Evolutionary conservation across 2,888 invertebrate genomes (phyloP).

Genomic region (Gymnoscelis rufifasciata): DNA sequence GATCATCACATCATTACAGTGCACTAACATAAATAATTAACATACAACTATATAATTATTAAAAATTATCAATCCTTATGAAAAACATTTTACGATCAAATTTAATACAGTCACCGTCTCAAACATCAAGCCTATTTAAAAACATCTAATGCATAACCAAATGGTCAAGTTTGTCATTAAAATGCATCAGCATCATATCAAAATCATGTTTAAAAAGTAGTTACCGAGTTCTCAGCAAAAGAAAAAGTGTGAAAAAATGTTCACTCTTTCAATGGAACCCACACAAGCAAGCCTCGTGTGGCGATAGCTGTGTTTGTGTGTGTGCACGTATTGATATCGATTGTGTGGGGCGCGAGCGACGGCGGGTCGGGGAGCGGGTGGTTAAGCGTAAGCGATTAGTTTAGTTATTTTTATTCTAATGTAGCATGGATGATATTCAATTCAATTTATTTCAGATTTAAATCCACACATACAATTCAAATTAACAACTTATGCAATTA

Average conservation of each 20-base stretch:
- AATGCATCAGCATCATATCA: background rate
- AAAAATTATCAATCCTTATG: too few species aligned
- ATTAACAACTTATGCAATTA: too few species aligned
- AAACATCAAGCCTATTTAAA: too few species aligned
- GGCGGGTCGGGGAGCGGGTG: constrained; percentile 26
- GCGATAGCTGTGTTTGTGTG: constrained; percentile 26
- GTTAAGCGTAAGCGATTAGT: constrained; percentile 13
- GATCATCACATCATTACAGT: too few species aligned
- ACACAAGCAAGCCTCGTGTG: constrained; percentile 30
- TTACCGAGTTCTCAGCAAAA: constrained; percentile 25
- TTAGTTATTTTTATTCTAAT: background rate
- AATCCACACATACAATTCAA: too few species aligned
- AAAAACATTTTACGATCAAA: too few species aligned
- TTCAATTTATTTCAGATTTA: too few species aligned
- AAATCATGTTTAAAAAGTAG: constrained; percentile 8
- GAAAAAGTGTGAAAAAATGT: constrained; percentile 44
- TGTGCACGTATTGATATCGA: constrained; percentile 44
- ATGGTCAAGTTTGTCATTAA: background rate
- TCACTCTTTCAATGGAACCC: constrained; percentile 34
- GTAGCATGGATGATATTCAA: too few species aligned
- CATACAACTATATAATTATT: too few species aligned
- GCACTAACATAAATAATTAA: too few species aligned
- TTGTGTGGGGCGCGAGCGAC: constrained; percentile 28
- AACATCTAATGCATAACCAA: too few species aligned
- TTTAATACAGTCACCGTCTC: too few species aligned